Conservation (phyloP, 2,113 vertebrate species). For the Apeltes quadracus region DNA sequence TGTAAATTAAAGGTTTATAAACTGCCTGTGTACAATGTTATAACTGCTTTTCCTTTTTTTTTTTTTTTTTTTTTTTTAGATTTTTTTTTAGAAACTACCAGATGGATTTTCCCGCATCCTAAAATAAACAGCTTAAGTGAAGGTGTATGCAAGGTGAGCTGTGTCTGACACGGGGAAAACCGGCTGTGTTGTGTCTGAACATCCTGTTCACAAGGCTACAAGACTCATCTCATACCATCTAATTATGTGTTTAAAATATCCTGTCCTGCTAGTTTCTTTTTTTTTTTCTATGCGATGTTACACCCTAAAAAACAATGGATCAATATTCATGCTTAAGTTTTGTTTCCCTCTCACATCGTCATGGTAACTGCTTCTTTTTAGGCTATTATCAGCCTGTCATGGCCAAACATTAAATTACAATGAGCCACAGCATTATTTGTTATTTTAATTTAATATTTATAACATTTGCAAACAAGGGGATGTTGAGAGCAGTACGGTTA, state of each 20-base stretch:
- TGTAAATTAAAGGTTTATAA: conserved; percentile 56
- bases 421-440: background rate
- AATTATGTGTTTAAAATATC: background rate
- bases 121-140: conserved; percentile 11
- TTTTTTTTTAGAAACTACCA: no score
- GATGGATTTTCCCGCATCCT: no score
- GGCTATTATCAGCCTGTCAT: background rate
- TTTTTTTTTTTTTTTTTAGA: background rate
- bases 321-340: background rate
- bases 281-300: background rate
- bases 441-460: background rate
- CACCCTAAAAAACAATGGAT: background rate
- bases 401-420: background rate
- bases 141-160: background rate
- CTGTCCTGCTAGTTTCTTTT: background rate
- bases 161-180: background rate
- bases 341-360: background rate
- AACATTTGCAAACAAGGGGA: background rate
- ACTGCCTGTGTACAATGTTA: background rate
- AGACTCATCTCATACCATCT: background rate
- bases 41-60: background rate
- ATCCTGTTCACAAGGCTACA: no score
- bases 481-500: background rate
- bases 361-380: background rate
- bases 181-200: background rate